Evolutionary conservation across 2,113 vertebrate species (phyloP), one percentile per base, ranked within the genome.

Genomic region (Symphodus melops): DNA sequence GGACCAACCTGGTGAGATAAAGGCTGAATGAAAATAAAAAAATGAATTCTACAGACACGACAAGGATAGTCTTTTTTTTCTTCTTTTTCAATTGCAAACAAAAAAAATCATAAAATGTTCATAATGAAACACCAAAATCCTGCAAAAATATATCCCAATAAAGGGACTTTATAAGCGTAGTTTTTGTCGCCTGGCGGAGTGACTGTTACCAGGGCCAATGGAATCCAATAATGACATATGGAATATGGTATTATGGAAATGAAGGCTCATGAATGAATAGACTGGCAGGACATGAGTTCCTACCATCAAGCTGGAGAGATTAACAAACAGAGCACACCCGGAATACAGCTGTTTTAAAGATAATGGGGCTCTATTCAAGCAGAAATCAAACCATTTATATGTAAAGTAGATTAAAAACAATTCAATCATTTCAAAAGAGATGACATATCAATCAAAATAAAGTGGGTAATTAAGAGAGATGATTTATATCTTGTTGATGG

Each of bases 221-320:
- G 66, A 2, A 77, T 75, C 28, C 53, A 61, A 3, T 36, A 61
- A 65, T 78, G 75, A 68, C 65, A 82, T 59, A 57, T 46, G 44
- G 54, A 65, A 68, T 59, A 80, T 76, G 55, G 20, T 17, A 36
- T 78, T 83, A 74, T 82, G 83, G 70, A 88, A 86, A 84, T 77
- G n/a, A 77, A 51, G 51, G 36, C 41, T 1, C 1, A 75, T 85
- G 61, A 78, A 78, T 72, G 23, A 73, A 48, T 11, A 5, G 37
- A 21, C 11, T 0, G 17, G 49, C 3, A 1, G 17, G 37, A 64
- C 11, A 19, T 1, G 9, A 20, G 3, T 20, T 51, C 8, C 4
- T 8, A 20, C 2, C 0, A 17, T 86, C 76, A 76, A 84, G 42
- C 1, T 2, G 2, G n/a, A 72, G 9, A 42, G 20, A 33, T 25